Base-by-base conservation (phyloP, 2,888 invertebrate species). In the Drosophila cracens region DNA sequence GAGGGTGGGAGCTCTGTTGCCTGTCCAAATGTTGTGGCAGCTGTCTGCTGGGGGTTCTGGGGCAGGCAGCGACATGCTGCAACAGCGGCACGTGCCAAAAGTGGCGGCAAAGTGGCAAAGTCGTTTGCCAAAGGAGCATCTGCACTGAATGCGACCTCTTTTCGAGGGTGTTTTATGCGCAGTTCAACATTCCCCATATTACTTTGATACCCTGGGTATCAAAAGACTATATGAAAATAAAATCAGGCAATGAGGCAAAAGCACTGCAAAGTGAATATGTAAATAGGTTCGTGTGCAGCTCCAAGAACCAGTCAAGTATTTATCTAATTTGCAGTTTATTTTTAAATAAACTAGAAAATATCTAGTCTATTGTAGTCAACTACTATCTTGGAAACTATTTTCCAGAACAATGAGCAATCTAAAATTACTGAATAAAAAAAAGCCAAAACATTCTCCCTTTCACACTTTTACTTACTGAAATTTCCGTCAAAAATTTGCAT, bases 31-130 rank as follows among this genome's bases (percentile, higher is more conserved):
- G 75, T 76, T 75, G 64, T 74, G 69, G 69, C 74, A 74, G 57
- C 57, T 67, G 63, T 49, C 61, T 54, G 58, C 48, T 54, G 54
- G 38, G 52, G 27, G 18, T 33, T 40, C 43, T 59, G 38, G 25
- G 48, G 40, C 34, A 46, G 27, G 60, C 51, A 34, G 51, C 10
- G 51, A 56, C 34, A 36, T 56, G 49, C 43, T 36, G 43, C 21
- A 49, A 29, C 60, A 46, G 46, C 34, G 70, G 82, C 81, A 74
- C 83, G 83, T 85, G 86, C 81, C 79, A 79, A 78, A 81, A 78
- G 66, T 63, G 66, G 60, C 70, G 64, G 51, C 62, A 76, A 76
- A 76, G 66, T 84, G 82, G 69, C 79, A 81, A 81, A 84, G 72
- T 81, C 81, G 75, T 84, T 82, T 78, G 68, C 81, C 81, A 64